Evolutionary conservation across 2,113 vertebrate genomes (phyloP).

Genomic region (Pandion haliaetus): DNA sequence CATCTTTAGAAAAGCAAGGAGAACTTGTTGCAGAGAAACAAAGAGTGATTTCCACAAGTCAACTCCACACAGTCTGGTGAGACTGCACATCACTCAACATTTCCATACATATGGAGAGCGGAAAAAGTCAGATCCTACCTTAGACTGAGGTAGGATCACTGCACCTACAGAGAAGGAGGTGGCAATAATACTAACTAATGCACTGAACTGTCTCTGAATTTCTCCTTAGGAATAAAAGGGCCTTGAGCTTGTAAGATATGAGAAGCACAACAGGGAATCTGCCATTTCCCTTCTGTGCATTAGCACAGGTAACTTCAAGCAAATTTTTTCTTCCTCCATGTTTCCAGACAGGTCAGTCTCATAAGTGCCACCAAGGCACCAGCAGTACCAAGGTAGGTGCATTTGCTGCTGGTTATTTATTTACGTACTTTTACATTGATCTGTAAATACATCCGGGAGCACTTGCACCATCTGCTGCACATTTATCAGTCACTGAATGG

Average conservation of each 20-base stretch:
- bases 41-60: background rate
- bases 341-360: background rate
- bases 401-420: conserved; percentile 10
- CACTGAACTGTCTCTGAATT: background rate
- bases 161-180: background rate
- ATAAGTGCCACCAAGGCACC: background rate
- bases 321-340: background rate
- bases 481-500: conserved; percentile 9
- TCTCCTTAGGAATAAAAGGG: background rate
- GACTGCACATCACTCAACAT: rapidly evolving
- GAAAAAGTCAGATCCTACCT: background rate
- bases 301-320: background rate
- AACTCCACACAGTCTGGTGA: background rate
- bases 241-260: background rate
- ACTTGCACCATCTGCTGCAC: conserved; percentile 31
- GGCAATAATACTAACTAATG: background rate
- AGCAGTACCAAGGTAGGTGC: background rate
- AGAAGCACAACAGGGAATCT: background rate
- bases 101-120: background rate
- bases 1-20: background rate
- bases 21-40: background rate
- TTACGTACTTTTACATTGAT: conserved; percentile 20
- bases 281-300: background rate
- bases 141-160: background rate
- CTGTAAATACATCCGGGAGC: conserved; percentile 33